Base-by-base conservation (phyloP, 2,113 vertebrate species). In the Electrona antarctica region DNA sequence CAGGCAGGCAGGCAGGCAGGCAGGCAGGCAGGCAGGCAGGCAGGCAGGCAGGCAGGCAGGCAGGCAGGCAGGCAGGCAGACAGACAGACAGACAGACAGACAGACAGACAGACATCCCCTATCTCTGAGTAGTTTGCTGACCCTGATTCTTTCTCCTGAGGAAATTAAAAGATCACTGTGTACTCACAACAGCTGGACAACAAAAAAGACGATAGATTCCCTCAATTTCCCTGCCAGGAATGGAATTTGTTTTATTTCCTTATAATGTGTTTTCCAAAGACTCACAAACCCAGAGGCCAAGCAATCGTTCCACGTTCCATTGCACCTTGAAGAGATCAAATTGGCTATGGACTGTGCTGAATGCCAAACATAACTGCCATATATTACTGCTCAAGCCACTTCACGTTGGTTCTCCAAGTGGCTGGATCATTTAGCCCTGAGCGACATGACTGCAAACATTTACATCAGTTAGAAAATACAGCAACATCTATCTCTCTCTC, bases 101-200 rank as follows among this genome's bases (percentile, higher is more conserved):
- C 14, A 13, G 21, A 52, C 33, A 14, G 41, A 4, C 11, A 46
- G 51, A 7, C 57, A 67, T 14, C 64, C 33, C 14, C 8, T 60
- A 8, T 56, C 47, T 79, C 45, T 46, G 70, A 41, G 74, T 72
- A 54, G 15, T 51, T 29, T 76, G 55, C 66, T 56, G 21, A 70
- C 29, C 52, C 7, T 21, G 8, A 57, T n/a, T 21, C 21, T 21
- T 28, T n/a, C 60, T 60, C 49, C 62, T 51, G 64, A 77, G 87
- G 83, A 85, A 87, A 84, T 83, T 0, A 78, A 85, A 83, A 75
- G 72, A 74, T 85, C 41, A 70, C 73, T 59, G 64, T 55, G 46
- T 41, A 50, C 21, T 50, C 14, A 33, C 51, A 29, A 50, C 70
- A 57, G 59, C 47, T 59, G 60, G 55, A 49, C 62, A 7, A 13